Evolutionary conservation across 2,888 invertebrate species (phyloP).

Genomic region (Galerucella nymphaeae): DNA sequence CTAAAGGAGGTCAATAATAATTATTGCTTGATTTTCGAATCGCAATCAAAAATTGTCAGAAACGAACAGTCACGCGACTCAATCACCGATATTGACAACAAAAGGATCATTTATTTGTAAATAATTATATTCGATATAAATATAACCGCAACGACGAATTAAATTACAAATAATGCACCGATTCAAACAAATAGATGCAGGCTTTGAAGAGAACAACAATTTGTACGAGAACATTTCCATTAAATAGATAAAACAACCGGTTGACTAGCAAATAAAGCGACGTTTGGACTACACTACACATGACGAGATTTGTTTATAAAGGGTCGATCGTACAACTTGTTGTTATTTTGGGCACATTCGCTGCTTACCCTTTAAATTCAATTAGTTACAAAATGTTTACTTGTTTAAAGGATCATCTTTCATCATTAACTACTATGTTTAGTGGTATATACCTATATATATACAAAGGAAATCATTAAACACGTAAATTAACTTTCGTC

Average conservation of each 20-base stretch:
- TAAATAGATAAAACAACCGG: constrained; percentile 40
- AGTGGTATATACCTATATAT: too few species aligned
- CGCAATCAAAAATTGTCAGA: too few species aligned
- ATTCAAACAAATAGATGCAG: too few species aligned
- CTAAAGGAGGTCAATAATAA: too few species aligned
- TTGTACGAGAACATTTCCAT: constrained; percentile 37
- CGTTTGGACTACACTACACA: constrained; percentile 44
- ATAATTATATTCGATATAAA: background rate
- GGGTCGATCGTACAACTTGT: constrained; percentile 40
- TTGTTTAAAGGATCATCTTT: background rate
- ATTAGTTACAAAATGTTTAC: constrained; percentile 13
- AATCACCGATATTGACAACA: too few species aligned
- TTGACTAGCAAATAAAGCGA: constrained; percentile 46
- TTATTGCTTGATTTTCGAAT: background rate
- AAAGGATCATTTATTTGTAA: too few species aligned
- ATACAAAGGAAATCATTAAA: too few species aligned
- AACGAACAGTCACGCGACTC: too few species aligned
- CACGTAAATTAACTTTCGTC: too few species aligned
- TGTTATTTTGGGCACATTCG: constrained; percentile 33
- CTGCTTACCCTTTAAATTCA: constrained; percentile 13
- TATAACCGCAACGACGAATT: background rate
- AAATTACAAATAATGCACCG: background rate
- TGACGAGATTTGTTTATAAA: constrained; percentile 43
- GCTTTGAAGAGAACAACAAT: constrained; percentile 38
- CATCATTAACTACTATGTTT: background rate